phyloP scores from a whole-genome alignment of 2,113 vertebrate genomes.

The Clarias magur region DNA sequence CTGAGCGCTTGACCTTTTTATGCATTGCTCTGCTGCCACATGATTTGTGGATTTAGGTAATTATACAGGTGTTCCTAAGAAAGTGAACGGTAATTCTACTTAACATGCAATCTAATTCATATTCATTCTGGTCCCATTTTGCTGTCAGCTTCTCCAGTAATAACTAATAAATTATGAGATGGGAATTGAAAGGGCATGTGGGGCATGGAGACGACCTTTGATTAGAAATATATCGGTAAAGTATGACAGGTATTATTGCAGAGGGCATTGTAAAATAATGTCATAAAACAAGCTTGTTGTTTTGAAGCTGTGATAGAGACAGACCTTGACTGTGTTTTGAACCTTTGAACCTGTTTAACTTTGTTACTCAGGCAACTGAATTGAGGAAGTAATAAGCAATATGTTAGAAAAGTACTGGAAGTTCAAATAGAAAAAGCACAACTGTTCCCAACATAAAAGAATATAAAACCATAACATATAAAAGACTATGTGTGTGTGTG shows the following conservation, averaged over 20 bases:
- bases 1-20: no score
- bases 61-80: no score
- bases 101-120: background rate
- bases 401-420: background rate
- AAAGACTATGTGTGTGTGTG: no score
- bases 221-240: background rate
- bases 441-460: background rate
- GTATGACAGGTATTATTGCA: background rate
- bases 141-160: background rate
- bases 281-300: background rate
- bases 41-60: no score
- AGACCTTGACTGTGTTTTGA: background rate
- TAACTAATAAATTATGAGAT: background rate
- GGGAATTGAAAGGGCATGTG: background rate
- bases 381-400: constrained; percentile 7
- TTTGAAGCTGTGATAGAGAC: background rate
- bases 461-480: no score
- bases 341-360: constrained; percentile 23
- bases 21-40: no score
- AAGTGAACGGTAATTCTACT: no score
- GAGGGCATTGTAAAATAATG: background rate
- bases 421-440: background rate
- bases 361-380: background rate
- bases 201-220: background rate
- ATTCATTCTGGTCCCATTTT: background rate